Base-by-base conservation (phyloP, 2,113 vertebrate species). In the Chamaetylas fuelleborni region DNA sequence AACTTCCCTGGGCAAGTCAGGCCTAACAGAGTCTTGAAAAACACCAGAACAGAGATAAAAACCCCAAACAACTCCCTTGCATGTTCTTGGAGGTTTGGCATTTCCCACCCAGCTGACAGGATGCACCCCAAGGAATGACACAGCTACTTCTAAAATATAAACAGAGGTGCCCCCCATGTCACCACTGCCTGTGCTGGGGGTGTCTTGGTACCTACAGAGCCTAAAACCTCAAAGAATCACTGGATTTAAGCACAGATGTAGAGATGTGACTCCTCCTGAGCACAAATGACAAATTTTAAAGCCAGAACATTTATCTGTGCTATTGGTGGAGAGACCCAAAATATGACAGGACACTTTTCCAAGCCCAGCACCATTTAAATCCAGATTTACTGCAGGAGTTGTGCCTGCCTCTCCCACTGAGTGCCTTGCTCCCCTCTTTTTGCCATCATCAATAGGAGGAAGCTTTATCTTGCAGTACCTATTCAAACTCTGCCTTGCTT, bases 321-420 rank as follows among this genome's bases (percentile, higher is more conserved):
- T 28, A 2, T 12, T 45, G 36, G 5, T 57, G 42, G 20, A 71
- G 47, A 57, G 22, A 23, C 28, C 28, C 69, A 26, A 43, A 43
- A 24, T 3, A 15, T 9, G 3, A 8, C 1, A 48, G 57, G 48
- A 43, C 1, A 1, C 4, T 12, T 43, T 58, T 62, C 38, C 31
- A 48, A 80, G 8, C 15, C 51, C 43, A 66, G n/a, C 51, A 57
- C 22, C 53, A 17, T 8, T 62, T 25, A 66, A 80, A 83, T 48
- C 8, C 56, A 18, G 40, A 19, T 60, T 69, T 54, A 18, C 40
- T 76, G 14, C 56, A 45, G 31, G 5, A 25, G 19, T 25, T 60
- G 56, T 54, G 18, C 28, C 56, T 54, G 18, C 38, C 79, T 45
- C 47, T 48, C 56, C 56, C 53, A n/a, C 23, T 34, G 54, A 53